Conservation (phyloP, 2,797 vertebrate genomes). For the Odontamblyopus lacepedii region DNA sequence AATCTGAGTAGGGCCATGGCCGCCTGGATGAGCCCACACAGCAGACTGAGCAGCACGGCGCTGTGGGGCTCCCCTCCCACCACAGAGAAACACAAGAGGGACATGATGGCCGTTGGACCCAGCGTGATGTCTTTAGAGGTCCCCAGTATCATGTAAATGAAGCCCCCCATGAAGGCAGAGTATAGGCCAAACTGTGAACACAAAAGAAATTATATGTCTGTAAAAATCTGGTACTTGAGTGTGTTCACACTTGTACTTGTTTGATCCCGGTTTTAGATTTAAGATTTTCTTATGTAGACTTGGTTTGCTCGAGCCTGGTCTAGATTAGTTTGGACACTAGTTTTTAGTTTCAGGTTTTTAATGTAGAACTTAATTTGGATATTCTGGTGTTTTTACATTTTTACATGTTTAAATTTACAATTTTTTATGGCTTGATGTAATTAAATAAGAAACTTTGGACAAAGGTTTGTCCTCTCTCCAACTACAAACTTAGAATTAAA, state of each 20-base stretch:
- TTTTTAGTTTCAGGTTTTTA: too few relatives aligned
- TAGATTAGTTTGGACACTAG: too few relatives aligned
- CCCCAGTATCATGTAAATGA: conserved; percentile 91
- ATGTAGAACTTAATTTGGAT: background rate
- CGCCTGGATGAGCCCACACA: conserved; percentile 88
- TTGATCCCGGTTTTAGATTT: too few relatives aligned
- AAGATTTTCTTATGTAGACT: too few relatives aligned
- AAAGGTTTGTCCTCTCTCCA: too few relatives aligned
- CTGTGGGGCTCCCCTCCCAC: conserved; percentile 78
- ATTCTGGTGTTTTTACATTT: background rate
- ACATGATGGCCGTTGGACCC: conserved; percentile 97
- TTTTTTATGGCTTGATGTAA: background rate
- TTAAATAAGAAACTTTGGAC: background rate
- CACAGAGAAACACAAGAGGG: conserved; percentile 88
- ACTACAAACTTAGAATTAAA: too few relatives aligned
- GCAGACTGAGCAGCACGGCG: conserved; percentile 88
- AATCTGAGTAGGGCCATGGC: conserved; percentile 87
- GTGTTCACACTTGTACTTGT: too few relatives aligned
- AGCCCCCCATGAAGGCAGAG: conserved; percentile 93
- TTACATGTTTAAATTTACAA: background rate
- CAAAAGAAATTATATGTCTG: background rate
- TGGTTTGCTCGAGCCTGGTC: too few relatives aligned
- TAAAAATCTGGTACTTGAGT: background rate
- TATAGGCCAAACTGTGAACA: conserved; percentile 89
- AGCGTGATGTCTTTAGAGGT: conserved; percentile 94